Evolutionary conservation across 2,888 invertebrate genomes (phyloP), one percentile per base, ranked within the genome.

Genomic region (Aplocera efformata): DNA sequence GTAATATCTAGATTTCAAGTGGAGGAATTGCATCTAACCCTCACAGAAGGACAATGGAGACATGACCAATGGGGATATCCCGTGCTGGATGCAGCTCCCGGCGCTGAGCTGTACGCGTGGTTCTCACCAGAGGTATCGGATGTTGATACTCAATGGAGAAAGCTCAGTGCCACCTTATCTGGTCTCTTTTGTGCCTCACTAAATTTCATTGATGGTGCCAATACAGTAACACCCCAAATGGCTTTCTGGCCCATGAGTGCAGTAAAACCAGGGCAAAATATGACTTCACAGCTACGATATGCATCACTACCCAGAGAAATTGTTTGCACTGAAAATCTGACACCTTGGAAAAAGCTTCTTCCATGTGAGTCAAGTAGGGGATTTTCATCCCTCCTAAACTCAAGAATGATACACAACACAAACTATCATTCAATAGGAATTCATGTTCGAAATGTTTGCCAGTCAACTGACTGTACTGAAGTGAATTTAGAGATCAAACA

Each of bases 251-350:
- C 97, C 0, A 88, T 86, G 42, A 94, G 96, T 25, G 90, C 92
- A 26, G 79, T 89, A 6, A 72, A 67, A 43, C 58, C 73, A 56
- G 79, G 63, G 71, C 76, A 83, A 46, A 77, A 91, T 67, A 74
- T 90, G 62, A 79, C 90, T 56, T 88, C 89, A 65, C 90, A 78
- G 59, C 73, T 94, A 28, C 84, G 95, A 60, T 98, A 98, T 84
- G 94, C 98, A 0, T 93, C 96, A n/a, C 77, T 99, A 46, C 98
- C 99, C 0, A 90, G 96, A 52, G 99, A 99, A 90, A 96, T 97
- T 60, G 97, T 98, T 2, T 99, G 99, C 71, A 99, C 99, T 0
- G 99, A 99, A 86, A 99, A 99, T 86, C 86, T 99, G 60, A 99
- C 99, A 7, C 99, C 99, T 0, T 99, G 98, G 95, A 97, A 98